A percentile compares a stretch with the other conserved stretches of the same genome.
Conservation (phyloP, 2,113 vertebrate genomes). For the Lepus americanus region DNA sequence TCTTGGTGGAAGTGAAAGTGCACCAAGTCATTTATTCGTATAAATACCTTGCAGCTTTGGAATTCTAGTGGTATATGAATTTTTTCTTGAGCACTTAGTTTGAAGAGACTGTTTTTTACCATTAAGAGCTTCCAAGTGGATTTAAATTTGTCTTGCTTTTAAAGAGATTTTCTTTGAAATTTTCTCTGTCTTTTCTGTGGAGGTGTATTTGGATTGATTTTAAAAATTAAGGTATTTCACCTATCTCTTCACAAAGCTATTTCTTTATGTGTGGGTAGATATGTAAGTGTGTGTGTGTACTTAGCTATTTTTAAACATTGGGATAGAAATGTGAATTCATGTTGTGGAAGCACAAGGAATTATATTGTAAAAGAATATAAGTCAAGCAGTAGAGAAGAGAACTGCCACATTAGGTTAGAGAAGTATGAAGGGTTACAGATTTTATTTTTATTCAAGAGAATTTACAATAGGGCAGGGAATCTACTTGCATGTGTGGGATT, state of each 20-base stretch:
- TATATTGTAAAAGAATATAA: background rate
- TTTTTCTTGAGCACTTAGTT: slow-evolving; percentile 46
- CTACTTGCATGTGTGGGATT: background rate
- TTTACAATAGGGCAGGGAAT: background rate
- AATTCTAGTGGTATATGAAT: background rate
- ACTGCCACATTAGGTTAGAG: background rate
- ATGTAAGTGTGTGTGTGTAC: background rate
- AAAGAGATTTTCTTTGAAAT: slow-evolving; percentile 3
- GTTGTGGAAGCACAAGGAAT: background rate
- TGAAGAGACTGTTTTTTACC: slow-evolving; percentile 54
- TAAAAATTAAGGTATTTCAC: background rate
- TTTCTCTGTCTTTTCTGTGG: background rate
- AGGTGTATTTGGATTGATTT: background rate
- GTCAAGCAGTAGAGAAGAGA: background rate
- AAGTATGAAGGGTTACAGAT: background rate
- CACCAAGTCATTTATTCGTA: background rate
- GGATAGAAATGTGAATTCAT: background rate
- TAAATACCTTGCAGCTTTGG: background rate
- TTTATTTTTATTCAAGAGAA: background rate
- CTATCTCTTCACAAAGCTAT: background rate
- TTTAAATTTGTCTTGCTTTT: slow-evolving; percentile 30
- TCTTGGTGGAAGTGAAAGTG: background rate
- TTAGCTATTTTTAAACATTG: slow-evolving; percentile 9
- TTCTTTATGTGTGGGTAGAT: background rate
- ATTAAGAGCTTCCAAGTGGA: background rate